Evolutionary conservation across 2,888 invertebrate genomes (phyloP), one percentile per base, ranked within the genome.

Genomic region (Drosophila picticornis): DNA sequence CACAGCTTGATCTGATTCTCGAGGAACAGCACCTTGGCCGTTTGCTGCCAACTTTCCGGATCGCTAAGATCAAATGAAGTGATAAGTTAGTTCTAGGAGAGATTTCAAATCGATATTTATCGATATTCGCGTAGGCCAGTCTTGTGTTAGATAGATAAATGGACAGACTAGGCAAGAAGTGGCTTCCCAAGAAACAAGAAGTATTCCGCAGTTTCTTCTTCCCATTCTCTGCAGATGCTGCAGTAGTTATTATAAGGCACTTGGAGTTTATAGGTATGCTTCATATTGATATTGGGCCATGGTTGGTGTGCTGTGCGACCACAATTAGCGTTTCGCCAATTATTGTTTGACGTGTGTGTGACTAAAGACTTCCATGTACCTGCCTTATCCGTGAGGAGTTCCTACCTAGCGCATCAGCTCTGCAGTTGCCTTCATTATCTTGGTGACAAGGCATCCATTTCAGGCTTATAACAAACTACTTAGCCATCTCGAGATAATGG

Each of bases 1-100:
- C 93, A 93, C 31, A 93, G 75, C 78, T 93, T 92, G 29, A 93
- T 93, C 82, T 93, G 93, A 80, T 93, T 93, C 72, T 93, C 93
- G 34, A 93, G 92, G 67, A 93, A 93, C 3, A 90, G 61, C 52
- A 93, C 83, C 69, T 93, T 93, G 7, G 93, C 93, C 25, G 86
- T 81, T 46, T 92, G 82, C 66, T 93, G 93, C 93, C 93, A 93
- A 61, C 91, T 90, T 53, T 91, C 91, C 10, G 90, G 83, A 75
- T 91, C 91, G 29, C 93, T 68, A 31, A 31, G 16, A 9, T 2
- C 2, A 13, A 25, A 27, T 27, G n/a, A 60, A 1, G 1, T 7
- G 38, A 57, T 56, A 34, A 40, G 9, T n/a, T 46, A 46, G n/a
- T n/a, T n/a, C n/a, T 10, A 40, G n/a, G n/a, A 40, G 4, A 40